A percentile compares a stretch with the other conserved stretches of the same genome.
Evolutionary conservation across 2,113 vertebrate species (phyloP).

Genomic region (Brevimyrus niger): DNA sequence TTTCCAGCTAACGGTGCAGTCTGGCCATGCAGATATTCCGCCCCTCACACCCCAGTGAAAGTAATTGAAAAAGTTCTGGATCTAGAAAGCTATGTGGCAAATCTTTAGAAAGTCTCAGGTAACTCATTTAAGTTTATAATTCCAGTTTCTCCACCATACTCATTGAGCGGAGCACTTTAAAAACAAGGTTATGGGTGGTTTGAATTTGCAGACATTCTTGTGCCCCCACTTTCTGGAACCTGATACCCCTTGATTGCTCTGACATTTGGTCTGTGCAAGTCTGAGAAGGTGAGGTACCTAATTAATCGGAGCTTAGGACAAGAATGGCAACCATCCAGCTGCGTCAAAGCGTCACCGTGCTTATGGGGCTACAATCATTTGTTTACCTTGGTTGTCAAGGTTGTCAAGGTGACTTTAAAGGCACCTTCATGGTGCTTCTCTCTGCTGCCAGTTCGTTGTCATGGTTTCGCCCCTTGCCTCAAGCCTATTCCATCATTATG

Average conservation of each 20-base stretch:
- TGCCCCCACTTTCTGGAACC: background rate
- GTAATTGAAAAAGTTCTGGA: background rate
- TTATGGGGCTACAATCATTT: background rate
- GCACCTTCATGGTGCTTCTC: background rate
- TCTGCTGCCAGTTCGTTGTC: background rate
- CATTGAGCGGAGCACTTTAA: background rate
- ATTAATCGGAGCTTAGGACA: background rate
- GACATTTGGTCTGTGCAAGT: background rate
- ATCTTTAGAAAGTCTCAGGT: background rate
- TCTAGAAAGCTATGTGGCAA: background rate
- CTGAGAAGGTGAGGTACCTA: background rate
- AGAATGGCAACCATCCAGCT: background rate
- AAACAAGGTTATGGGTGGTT: background rate
- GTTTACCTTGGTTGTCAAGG: background rate
- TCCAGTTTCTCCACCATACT: background rate
- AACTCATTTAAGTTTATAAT: background rate
- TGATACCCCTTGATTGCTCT: background rate
- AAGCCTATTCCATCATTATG: background rate
- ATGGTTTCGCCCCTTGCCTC: background rate
- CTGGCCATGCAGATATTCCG: background rate
- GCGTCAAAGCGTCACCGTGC: background rate
- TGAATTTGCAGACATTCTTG: background rate
- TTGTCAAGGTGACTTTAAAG: background rate
- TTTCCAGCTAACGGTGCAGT: background rate
- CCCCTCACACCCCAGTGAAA: background rate